Evolutionary conservation across 2,113 vertebrate genomes (phyloP).

Genomic region (Gobiocypris rarus): DNA sequence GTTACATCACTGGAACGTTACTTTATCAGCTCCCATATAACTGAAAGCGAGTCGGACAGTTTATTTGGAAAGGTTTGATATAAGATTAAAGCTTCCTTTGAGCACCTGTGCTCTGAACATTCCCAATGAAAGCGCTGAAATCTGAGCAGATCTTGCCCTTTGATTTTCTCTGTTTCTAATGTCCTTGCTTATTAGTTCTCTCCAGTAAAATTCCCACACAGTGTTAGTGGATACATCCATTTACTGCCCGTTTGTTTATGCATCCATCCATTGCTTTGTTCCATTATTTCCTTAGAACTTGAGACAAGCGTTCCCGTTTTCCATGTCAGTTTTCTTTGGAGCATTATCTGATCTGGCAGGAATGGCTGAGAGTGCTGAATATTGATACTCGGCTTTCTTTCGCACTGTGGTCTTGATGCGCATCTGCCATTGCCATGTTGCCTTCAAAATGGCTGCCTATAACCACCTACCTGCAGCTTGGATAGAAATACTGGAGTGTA

Average conservation of each 20-base stretch:
- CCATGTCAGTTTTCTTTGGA: neutral
- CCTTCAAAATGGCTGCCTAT: neutral
- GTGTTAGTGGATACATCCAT: conserved; percentile 38
- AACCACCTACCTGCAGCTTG: neutral
- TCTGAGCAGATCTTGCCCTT: conserved; percentile 13
- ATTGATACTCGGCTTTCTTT: neutral
- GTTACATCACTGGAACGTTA: neutral
- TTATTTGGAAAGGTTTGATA: conserved; percentile 25
- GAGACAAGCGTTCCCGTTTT: conserved; percentile 13
- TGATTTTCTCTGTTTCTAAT: conserved; percentile 44
- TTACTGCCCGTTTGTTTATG: conserved; percentile 13
- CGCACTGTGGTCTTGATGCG: neutral
- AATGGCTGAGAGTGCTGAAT: conserved; percentile 17
- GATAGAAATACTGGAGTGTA: neutral
- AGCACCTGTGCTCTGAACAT: conserved; percentile 22
- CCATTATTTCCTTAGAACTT: conserved; percentile 38
- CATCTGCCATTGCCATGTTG: neutral
- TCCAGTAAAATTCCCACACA: conserved; percentile 7
- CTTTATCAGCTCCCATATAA: neutral
- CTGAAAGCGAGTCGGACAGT: neutral
- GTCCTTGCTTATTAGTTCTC: conserved; percentile 32
- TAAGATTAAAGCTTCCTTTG: conserved; percentile 26
- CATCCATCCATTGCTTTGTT: conserved; percentile 40
- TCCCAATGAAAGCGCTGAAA: conserved; percentile 32
- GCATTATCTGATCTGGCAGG: conserved; percentile 48